Conservation (phyloP, 2,113 vertebrate species). For the Oophaga pumilio region DNA sequence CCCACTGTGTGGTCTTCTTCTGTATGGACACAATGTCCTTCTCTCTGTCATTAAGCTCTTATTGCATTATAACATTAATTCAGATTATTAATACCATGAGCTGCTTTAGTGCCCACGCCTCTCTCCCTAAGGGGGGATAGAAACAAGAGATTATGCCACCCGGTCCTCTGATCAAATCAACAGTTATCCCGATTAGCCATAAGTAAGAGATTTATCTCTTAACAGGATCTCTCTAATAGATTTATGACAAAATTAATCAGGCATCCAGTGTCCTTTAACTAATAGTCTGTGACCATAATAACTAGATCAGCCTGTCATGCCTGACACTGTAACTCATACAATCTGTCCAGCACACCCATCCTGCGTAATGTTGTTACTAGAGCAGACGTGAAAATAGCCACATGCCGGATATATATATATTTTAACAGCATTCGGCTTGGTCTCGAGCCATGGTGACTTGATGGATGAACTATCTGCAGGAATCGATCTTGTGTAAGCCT, state of each 20-base stretch:
- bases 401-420: no score
- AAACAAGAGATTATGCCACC: background rate
- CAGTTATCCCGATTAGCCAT: conserved; percentile 23
- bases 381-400: background rate
- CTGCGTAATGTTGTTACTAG: background rate
- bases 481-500: no score
- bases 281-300: conserved; percentile 29
- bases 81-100: conserved; percentile 12
- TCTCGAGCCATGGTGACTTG: no score
- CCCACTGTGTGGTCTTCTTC: background rate
- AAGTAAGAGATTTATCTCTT: conserved; percentile 27
- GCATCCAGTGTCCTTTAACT: conserved; percentile 34
- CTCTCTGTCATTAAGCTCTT: background rate
- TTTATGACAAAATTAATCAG: conserved; percentile 41
- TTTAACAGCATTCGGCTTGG: no score
- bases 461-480: no score
- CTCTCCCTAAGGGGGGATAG: background rate
- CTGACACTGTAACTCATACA: conserved; percentile 12
- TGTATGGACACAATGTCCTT: background rate
- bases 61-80: background rate
- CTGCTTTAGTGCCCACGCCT: background rate
- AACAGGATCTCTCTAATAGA: conserved; percentile 38
- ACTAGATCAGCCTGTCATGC: background rate
- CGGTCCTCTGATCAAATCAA: background rate
- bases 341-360: background rate